Evolutionary conservation across 30 jellyfish, hydroid and myxozoan genomes (phyloP).

Genomic region (Chrysaora quinquecirrha): DNA sequence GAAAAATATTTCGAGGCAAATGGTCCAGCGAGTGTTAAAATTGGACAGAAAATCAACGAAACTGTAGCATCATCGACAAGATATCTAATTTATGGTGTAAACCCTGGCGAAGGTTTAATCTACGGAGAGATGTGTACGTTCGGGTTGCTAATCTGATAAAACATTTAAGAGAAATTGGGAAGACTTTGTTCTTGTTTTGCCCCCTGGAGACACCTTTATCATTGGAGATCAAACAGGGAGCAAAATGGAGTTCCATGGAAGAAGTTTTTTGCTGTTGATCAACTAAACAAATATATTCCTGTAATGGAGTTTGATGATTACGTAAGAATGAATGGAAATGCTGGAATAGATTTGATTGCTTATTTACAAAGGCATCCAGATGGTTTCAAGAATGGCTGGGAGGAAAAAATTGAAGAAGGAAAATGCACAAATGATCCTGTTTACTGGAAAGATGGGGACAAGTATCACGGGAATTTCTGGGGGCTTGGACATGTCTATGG

Average conservation of each 20-base stretch:
- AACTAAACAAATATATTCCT: slow-evolving; percentile 80
- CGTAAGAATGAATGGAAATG: slow-evolving; percentile 50
- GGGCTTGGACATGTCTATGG: slow-evolving; percentile 81
- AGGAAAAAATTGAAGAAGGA: slow-evolving; percentile 79
- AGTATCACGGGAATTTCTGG: slow-evolving; percentile 87
- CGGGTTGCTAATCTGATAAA: slow-evolving; percentile 94
- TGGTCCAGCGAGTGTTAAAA: not conserved
- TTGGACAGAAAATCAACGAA: slow-evolving; percentile 30
- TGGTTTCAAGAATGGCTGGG: slow-evolving; percentile 89
- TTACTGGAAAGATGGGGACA: slow-evolving; percentile 67
- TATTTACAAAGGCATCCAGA: slow-evolving; percentile 95
- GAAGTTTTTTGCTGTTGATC: slow-evolving; percentile 73
- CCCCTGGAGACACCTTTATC: slow-evolving; percentile 98
- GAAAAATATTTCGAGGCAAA: not conserved
- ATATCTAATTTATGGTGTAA: slow-evolving; percentile 84
- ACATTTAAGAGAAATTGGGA: slow-evolving; percentile 70
- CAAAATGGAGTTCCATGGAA: slow-evolving; percentile 93
- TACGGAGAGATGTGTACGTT: slow-evolving; percentile 88
- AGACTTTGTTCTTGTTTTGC: slow-evolving; percentile 84
- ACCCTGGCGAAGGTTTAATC: slow-evolving; percentile 97
- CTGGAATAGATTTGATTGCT: slow-evolving; percentile 77
- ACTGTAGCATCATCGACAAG: slow-evolving; percentile 29
- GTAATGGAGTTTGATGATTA: slow-evolving; percentile 85
- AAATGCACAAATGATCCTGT: slow-evolving; percentile 67
- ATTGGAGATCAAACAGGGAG: slow-evolving; percentile 72